These are phyloP conservation scores for Rallus crepitans DNA, from an alignment of 2,797 vertebrate genomes.

Conservation along the genomic window DNA sequence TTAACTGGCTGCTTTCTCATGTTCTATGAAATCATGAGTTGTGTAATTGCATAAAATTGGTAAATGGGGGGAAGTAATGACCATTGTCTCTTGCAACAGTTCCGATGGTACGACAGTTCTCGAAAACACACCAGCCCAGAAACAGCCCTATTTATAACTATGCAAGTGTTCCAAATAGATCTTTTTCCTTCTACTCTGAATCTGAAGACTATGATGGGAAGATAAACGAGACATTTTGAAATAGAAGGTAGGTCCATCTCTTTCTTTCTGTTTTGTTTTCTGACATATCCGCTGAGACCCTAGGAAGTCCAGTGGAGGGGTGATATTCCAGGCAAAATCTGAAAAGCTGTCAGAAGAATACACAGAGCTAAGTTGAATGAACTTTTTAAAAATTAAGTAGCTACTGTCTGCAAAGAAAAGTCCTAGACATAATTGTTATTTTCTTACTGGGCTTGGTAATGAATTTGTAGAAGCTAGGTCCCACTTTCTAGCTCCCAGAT, in stretches of 20 bases:
- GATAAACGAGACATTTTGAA: not conserved
- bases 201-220: not conserved
- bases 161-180: not conserved
- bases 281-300: not conserved
- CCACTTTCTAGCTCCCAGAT: not conserved
- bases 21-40: not conserved
- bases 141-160: not conserved
- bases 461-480: not conserved
- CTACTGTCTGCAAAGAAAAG: not conserved
- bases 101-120: conserved; percentile 25
- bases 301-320: not conserved
- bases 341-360: not conserved
- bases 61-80: conserved; percentile 39
- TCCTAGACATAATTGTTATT: not conserved
- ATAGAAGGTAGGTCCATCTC: conserved; percentile 32
- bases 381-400: not conserved
- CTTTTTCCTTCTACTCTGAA: not conserved
- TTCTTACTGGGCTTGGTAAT: not conserved
- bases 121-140: not conserved
- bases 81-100: conserved; percentile 19
- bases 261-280: not conserved
- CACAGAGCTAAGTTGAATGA: not conserved
- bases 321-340: not conserved
- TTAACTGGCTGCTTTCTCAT: not conserved
- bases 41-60: not conserved